A percentile compares a stretch with the other conserved stretches of the same genome.
These are phyloP conservation scores for Chiridota heheva DNA, from an alignment of 35 echinoderm and acorn worm species.

Conservation along the genomic window DNA sequence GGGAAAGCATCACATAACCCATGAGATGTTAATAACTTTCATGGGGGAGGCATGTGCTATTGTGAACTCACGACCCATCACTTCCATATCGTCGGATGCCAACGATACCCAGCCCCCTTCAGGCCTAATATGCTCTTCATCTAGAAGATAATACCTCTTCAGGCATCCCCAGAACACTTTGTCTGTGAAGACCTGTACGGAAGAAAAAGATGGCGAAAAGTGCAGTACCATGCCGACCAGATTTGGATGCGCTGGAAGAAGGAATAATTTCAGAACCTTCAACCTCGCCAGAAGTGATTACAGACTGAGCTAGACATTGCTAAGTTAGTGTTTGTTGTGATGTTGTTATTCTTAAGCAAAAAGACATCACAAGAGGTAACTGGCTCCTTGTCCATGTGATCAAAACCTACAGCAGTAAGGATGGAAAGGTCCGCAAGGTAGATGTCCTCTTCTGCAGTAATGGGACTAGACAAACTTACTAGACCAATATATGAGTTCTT, in stretches of 20 bases:
- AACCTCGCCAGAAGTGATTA: slow-evolving; percentile 41
- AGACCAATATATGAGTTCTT: slow-evolving; percentile 48
- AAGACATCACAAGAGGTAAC: not conserved
- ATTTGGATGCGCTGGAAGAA: slow-evolving; percentile 50
- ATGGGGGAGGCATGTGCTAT: slow-evolving; percentile 62
- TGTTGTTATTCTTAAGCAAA: slow-evolving; percentile 50
- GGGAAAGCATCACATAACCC: slow-evolving; percentile 39
- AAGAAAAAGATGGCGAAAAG: slow-evolving; percentile 40
- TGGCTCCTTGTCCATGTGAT: slow-evolving; percentile 23
- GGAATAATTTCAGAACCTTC: slow-evolving; percentile 40
- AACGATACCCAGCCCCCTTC: slow-evolving; percentile 19
- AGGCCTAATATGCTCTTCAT: slow-evolving; percentile 36
- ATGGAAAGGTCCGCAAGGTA: slow-evolving; percentile 42
- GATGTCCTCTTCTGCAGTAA: slow-evolving; percentile 19
- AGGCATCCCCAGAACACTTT: slow-evolving; percentile 12
- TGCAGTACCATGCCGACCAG: slow-evolving; percentile 43
- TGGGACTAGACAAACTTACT: not conserved
- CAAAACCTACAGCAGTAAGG: slow-evolving; percentile 19
- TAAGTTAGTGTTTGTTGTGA: no score
- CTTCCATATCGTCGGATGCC: slow-evolving; percentile 27
- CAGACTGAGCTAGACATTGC: slow-evolving; percentile 18
- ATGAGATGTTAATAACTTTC: slow-evolving; percentile 55
- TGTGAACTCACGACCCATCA: slow-evolving; percentile 58
- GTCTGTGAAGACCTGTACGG: slow-evolving; percentile 22
- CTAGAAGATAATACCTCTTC: slow-evolving; percentile 14